Evolutionary conservation across 2,113 vertebrate genomes (phyloP).

Genomic region (Labeo rohita): DNA sequence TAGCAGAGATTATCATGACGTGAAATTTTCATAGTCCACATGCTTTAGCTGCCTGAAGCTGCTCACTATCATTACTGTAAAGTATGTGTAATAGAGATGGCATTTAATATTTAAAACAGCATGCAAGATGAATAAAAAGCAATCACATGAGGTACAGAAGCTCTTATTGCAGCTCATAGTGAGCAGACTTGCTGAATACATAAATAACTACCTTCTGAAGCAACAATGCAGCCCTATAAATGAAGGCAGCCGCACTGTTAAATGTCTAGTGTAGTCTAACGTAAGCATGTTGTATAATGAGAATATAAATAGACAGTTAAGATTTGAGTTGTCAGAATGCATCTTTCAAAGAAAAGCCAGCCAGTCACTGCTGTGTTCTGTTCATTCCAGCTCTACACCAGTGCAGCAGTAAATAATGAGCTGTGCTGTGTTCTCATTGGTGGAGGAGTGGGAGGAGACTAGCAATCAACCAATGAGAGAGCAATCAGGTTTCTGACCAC

Average conservation of each 20-base stretch:
- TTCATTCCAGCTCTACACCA: no score
- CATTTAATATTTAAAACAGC: slow-evolving; percentile 16
- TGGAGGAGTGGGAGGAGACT: no score
- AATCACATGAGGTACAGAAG: neutral
- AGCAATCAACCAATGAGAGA: no score
- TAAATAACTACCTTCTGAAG: neutral
- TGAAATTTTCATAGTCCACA: slow-evolving; percentile 20
- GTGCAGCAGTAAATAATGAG: no score
- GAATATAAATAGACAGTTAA: no score
- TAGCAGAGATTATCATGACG: neutral
- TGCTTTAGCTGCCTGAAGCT: neutral
- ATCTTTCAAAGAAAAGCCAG: no score
- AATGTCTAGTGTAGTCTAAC: no score
- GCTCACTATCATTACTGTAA: slow-evolving; percentile 11
- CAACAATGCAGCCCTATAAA: neutral
- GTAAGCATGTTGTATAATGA: no score
- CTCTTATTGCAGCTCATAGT: neutral
- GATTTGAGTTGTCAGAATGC: no score
- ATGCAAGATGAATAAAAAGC: slow-evolving; percentile 16
- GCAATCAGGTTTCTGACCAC: no score
- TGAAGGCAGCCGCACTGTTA: neutral
- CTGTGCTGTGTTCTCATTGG: no score
- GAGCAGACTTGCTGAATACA: neutral
- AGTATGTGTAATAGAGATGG: slow-evolving; percentile 8
- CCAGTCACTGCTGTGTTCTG: no score